Percentiles rank a stretch among this genome's conserved stretches.
Conservation (phyloP, 1,140 invertebrate species). For the Camponotus pennsylvanicus region DNA sequence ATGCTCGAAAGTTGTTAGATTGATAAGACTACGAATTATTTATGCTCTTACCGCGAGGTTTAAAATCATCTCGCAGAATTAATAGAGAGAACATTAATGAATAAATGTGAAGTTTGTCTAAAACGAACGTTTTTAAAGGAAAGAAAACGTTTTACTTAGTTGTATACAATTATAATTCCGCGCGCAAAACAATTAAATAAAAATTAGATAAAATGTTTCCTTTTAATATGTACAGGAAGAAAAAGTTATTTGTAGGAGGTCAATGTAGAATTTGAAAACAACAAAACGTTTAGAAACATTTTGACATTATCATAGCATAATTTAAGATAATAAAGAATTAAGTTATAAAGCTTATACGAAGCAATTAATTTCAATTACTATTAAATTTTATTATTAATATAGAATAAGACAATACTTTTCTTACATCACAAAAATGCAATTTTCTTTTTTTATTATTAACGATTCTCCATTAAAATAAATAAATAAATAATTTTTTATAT, state of each 20-base stretch:
- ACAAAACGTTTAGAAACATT: neutral
- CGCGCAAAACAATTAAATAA: too few relatives aligned
- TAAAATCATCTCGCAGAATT: neutral
- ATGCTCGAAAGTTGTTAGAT: neutral
- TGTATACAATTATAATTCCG: neutral
- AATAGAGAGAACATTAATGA: neutral
- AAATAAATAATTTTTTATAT: too few relatives aligned
- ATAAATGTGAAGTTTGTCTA: neutral
- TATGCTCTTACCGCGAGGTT: neutral
- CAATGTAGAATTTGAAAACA: neutral
- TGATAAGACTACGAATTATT: conserved; percentile 2
- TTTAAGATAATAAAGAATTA: too few relatives aligned
- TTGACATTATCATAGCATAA: neutral
- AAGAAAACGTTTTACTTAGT: neutral
- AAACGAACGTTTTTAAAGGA: neutral
- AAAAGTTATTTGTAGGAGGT: neutral
- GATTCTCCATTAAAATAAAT: neutral
- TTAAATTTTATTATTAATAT: neutral
- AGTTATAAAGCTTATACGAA: neutral
- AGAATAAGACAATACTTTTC: neutral
- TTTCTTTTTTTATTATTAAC: neutral
- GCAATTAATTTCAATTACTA: neutral
- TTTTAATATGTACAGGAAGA: neutral
- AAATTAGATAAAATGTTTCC: neutral
- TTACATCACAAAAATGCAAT: neutral